phyloP scores from a whole-genome alignment of 2,113 vertebrate genomes.

The Phaetusa simplex region DNA sequence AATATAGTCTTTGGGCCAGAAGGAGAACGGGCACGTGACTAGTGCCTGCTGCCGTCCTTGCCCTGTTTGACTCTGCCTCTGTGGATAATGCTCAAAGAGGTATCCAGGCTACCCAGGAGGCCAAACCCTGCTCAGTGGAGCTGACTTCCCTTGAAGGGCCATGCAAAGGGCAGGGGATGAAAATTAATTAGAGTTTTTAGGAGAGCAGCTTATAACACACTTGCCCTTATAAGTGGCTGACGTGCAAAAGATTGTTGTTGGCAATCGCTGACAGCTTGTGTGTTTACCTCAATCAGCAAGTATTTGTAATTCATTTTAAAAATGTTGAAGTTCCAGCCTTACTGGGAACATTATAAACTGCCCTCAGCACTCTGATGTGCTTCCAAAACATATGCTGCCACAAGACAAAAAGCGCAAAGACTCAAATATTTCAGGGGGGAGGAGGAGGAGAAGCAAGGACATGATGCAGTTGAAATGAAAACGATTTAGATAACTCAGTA shows the following conservation, averaged over 20 bases:
- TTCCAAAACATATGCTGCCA: background rate
- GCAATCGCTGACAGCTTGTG: background rate
- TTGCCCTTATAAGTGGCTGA: conserved; percentile 34
- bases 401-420: background rate
- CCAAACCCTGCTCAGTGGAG: background rate
- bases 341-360: background rate
- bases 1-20: background rate
- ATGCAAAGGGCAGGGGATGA: background rate
- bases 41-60: background rate
- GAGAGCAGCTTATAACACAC: background rate
- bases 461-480: background rate
- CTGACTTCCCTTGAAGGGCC: background rate
- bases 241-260: background rate
- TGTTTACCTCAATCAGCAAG: conserved; percentile 46
- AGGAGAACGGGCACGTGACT: background rate
- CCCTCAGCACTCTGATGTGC: conserved; percentile 15
- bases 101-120: background rate
- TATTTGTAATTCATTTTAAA: conserved; percentile 24
- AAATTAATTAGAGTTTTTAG: background rate
- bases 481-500: background rate
- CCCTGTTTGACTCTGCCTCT: background rate
- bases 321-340: background rate
- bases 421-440: background rate
- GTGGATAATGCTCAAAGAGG: background rate
- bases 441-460: background rate